phyloP scores from a whole-genome alignment of 2,113 vertebrate genomes.

The Cricetomys ansorgei region DNA sequence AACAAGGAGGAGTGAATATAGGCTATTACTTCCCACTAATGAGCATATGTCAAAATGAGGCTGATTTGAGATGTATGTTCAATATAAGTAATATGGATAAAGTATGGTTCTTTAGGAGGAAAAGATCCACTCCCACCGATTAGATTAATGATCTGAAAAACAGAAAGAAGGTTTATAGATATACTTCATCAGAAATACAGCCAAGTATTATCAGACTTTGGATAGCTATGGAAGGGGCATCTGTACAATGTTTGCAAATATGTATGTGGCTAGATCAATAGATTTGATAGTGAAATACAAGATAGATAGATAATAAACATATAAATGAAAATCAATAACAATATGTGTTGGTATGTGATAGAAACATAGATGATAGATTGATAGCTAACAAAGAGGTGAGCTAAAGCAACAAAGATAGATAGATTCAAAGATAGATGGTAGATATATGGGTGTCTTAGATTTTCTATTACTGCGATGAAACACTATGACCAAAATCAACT shows the following conservation, averaged over 20 bases:
- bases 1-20: background rate
- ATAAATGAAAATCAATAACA: too few species aligned
- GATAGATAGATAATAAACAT: background rate
- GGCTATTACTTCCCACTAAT: background rate
- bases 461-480: background rate
- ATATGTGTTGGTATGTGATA: too few species aligned
- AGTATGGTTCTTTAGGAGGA: background rate
- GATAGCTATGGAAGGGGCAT: background rate
- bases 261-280: background rate
- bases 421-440: background rate
- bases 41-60: background rate
- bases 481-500: background rate
- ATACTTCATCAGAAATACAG: constrained; percentile 9
- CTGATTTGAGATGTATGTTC: background rate
- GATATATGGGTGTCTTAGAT: background rate
- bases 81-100: constrained; percentile 21
- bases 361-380: background rate
- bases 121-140: background rate
- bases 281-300: background rate
- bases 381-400: background rate
- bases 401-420: background rate
- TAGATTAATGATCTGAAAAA: background rate
- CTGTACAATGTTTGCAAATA: background rate
- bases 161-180: background rate
- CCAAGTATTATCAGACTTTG: background rate